phyloP scores from a whole-genome alignment of 2,888 invertebrate genomes.

The Salpingus planirostris region DNA sequence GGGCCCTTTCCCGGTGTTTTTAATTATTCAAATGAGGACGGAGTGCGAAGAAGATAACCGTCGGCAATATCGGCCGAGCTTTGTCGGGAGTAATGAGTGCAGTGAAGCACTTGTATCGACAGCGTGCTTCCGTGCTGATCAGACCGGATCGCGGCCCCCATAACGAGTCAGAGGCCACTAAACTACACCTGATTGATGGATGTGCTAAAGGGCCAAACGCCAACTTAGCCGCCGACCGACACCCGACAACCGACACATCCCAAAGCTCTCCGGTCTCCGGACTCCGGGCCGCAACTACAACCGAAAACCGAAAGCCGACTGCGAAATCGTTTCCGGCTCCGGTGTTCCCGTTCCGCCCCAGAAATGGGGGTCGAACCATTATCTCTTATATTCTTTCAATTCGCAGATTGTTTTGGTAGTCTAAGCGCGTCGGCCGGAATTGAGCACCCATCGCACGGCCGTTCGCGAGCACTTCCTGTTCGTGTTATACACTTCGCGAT shows the following conservation, averaged over 20 bases:
- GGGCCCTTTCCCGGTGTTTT: constrained; percentile 11
- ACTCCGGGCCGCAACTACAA: too few species aligned
- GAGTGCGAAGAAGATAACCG: constrained; percentile 13
- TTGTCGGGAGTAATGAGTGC: constrained; percentile 14
- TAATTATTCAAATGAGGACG: constrained; percentile 14
- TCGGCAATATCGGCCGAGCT: constrained; percentile 12
- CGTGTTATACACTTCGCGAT: constrained; percentile 29
- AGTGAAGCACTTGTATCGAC: constrained; percentile 13
- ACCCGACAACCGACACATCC: constrained; percentile 9
- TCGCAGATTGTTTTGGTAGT: constrained; percentile 33
- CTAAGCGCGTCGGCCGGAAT: constrained; percentile 29
- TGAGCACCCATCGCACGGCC: constrained; percentile 31
- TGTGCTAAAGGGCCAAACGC: constrained; percentile 18
- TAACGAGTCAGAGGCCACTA: constrained; percentile 12
- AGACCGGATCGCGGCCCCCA: constrained; percentile 13
- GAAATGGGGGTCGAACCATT: constrained; percentile 15
- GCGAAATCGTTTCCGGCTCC: constrained; percentile 7
- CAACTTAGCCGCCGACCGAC: constrained; percentile 7
- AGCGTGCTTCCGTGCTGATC: constrained; percentile 13
- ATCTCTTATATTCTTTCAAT: constrained; percentile 29
- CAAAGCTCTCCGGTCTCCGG: neutral
- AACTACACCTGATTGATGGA: constrained; percentile 26
- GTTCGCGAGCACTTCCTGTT: constrained; percentile 28
- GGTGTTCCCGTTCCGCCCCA: constrained; percentile 5
- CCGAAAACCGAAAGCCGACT: neutral